Evolutionary conservation across 2,888 invertebrate genomes (phyloP).

Genomic region (Ichneumon xanthorius): DNA sequence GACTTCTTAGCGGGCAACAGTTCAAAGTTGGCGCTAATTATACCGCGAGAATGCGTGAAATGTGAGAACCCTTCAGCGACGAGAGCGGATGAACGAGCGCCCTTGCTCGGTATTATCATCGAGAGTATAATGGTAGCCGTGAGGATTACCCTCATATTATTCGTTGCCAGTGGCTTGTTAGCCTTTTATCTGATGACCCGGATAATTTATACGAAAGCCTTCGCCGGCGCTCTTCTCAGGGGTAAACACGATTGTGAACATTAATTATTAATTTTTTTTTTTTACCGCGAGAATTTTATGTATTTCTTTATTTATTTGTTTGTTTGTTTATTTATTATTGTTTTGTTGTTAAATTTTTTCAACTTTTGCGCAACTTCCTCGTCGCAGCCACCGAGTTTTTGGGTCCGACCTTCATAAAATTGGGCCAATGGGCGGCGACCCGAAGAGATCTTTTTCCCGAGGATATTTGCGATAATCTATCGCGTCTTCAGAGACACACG

Average conservation of each 20-base stretch:
- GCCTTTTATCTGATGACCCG: constrained; percentile 72
- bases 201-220: constrained; percentile 65
- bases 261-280: constrained; percentile 53
- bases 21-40: constrained; percentile 61
- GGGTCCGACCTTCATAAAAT: constrained; percentile 86
- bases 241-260: constrained; percentile 66
- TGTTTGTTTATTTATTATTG: not conserved
- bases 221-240: constrained; percentile 71
- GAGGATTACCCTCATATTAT: constrained; percentile 72
- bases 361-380: not conserved
- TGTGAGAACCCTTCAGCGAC: constrained; percentile 63
- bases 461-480: constrained; percentile 83
- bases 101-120: constrained; percentile 61
- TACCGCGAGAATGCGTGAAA: constrained; percentile 59
- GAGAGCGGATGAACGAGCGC: constrained; percentile 66
- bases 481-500: constrained; percentile 81
- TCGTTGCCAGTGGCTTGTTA: constrained; percentile 68
- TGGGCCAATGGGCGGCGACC: constrained; percentile 86
- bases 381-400: constrained; percentile 80
- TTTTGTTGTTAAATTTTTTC: constrained; percentile 57
- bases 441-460: constrained; percentile 85
- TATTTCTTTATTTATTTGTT: not conserved
- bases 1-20: constrained; percentile 35
- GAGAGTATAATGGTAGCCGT: constrained; percentile 65
- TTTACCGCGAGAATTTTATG: not conserved